Base-by-base conservation (phyloP, 2,797 vertebrate genomes). In the Rachycentron canadum region DNA sequence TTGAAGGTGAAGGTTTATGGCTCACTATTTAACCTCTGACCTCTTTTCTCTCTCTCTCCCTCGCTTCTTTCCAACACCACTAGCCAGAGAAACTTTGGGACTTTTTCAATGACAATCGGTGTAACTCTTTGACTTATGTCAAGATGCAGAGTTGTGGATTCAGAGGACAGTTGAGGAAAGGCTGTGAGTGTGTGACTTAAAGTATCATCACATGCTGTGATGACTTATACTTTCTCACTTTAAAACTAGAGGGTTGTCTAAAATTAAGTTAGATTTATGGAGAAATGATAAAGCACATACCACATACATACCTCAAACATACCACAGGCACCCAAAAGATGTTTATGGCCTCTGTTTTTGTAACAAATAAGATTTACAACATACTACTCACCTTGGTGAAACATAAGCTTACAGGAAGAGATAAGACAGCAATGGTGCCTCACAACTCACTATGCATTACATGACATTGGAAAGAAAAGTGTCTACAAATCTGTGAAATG, bases 201-300 rank as follows among this genome's bases (percentile, higher is more conserved):
- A 73, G 58, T n/a, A n/a, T n/a, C n/a, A n/a, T n/a, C 43, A 56
- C 75, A 43, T 49, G 40, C 78, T 78, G 69, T 8, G 55, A 84
- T 79, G 80, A 87, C 66, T 65, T 77, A 49, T 9, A 36, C 61
- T 68, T 25, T 81, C n/a, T n/a, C n/a, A n/a, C n/a, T n/a, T n/a
- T n/a, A n/a, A 57, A 73, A 86, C 69, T 32, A 71, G 50, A 49
- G 40, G 19, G 49, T 1, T 56, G 52, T 67, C 73, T 83, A 84
- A 87, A 91, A 88, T 89, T 86, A 90, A 67, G 7, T 58, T 2
- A 13, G 59, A 83, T 62, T 43, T 62, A 66, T 64, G 67, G 73
- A 50, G 34, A 49, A 38, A 63, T 79, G 65, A 81, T 47, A 47
- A 8, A 47, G 19, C 14, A 47, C 43, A 43, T 19, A 43, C 41